Percentiles rank a stretch among this genome's conserved stretches.
phyloP scores from a whole-genome alignment of 2,113 vertebrate species.

The Capreolus pygargus region DNA sequence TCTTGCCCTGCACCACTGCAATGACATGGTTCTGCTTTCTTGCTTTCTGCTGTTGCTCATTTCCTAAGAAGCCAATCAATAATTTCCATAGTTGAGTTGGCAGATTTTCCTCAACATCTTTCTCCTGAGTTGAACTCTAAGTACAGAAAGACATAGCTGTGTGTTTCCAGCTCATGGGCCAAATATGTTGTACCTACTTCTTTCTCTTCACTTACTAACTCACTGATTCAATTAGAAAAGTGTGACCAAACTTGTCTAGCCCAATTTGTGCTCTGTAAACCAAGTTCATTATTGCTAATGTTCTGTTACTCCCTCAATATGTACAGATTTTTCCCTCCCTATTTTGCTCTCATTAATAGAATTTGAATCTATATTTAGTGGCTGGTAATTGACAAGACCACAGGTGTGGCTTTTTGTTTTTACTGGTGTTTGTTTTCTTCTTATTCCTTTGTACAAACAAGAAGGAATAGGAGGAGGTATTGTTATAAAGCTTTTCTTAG shows the following conservation, averaged over 20 bases:
- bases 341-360: conserved; percentile 29
- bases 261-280: conserved; percentile 27
- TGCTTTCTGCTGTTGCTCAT: background rate
- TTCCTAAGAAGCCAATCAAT: background rate
- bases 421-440: background rate
- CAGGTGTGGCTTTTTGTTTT: background rate
- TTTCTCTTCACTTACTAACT: conserved; percentile 26
- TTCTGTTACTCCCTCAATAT: background rate
- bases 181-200: background rate
- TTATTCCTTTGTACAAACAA: background rate
- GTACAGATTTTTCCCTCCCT: background rate
- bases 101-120: background rate
- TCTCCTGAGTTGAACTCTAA: background rate
- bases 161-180: background rate
- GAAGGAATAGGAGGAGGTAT: background rate
- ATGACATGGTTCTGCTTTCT: background rate
- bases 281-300: conserved; percentile 35
- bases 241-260: conserved; percentile 19
- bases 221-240: conserved; percentile 34
- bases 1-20: background rate
- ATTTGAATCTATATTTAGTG: conserved; percentile 33
- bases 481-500: background rate
- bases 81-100: background rate
- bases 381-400: background rate
- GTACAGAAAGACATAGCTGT: background rate